Evolutionary conservation across 2,113 vertebrate species (phyloP).

Genomic region (Tetrao urogallus): DNA sequence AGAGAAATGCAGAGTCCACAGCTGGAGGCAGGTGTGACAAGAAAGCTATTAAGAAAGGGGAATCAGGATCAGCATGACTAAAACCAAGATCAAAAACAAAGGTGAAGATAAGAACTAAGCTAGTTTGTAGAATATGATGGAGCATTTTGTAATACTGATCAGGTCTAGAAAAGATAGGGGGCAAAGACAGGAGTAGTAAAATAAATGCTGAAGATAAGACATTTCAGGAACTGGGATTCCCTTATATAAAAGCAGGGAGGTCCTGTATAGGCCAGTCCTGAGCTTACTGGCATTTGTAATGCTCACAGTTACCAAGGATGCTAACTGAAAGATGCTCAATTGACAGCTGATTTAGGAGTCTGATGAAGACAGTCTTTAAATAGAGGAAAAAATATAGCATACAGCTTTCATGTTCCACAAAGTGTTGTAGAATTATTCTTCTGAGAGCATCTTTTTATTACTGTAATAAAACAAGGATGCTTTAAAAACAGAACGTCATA

Average conservation of each 20-base stretch:
- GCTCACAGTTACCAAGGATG: neutral
- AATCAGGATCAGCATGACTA: neutral
- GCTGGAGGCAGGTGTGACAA: neutral
- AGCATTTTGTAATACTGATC: neutral
- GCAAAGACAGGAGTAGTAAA: neutral
- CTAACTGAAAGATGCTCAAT: neutral
- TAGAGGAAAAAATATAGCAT: neutral
- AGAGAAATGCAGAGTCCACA: neutral
- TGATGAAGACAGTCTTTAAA: neutral
- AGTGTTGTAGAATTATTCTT: neutral
- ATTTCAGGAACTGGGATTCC: neutral
- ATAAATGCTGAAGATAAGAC: neutral
- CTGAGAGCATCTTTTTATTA: neutral
- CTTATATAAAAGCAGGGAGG: neutral
- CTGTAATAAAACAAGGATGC: neutral
- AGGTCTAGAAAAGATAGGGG: neutral
- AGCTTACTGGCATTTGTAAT: neutral
- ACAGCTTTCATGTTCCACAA: neutral
- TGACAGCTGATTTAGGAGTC: neutral
- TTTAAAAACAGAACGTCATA: neutral
- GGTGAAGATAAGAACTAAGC: neutral
- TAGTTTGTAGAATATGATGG: neutral
- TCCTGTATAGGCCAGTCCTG: neutral
- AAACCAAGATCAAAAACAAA: neutral
- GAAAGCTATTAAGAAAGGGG: neutral